Evolutionary conservation across 2,113 vertebrate species (phyloP).

Genomic region (Perccottus glenii): DNA sequence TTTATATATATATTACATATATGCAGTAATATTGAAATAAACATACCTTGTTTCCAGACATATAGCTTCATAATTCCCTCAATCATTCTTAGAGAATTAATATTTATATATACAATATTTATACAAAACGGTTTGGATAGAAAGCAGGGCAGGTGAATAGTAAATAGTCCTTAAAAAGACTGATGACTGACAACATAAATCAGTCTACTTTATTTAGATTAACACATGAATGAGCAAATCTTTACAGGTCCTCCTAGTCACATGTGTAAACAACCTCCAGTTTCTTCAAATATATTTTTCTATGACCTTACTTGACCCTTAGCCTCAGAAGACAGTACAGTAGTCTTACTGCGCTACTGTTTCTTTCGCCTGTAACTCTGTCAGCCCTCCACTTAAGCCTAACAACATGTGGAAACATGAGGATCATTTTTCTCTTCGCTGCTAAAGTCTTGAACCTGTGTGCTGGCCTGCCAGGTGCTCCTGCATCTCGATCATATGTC

Average conservation of each 20-base stretch:
- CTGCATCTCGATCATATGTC: conserved; percentile 60
- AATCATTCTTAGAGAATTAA: conserved; percentile 44
- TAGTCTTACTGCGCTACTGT: background rate
- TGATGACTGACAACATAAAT: conserved; percentile 25
- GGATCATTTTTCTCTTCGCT: conserved; percentile 61
- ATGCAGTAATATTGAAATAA: conserved; percentile 10
- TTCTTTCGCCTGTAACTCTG: background rate
- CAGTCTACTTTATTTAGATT: background rate
- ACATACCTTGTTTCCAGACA: conserved; percentile 44
- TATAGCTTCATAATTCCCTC: conserved; percentile 31
- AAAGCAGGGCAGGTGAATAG: conserved; percentile 23
- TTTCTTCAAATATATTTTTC: background rate
- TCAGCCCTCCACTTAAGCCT: conserved; percentile 11
- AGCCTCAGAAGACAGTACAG: background rate
- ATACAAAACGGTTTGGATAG: conserved; percentile 56
- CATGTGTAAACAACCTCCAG: background rate
- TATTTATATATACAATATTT: conserved; percentile 30
- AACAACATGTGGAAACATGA: conserved; percentile 20
- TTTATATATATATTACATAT: background rate
- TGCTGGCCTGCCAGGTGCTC: conserved; percentile 46
- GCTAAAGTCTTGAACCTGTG: conserved; percentile 57
- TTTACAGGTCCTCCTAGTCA: background rate
- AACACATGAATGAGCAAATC: conserved; percentile 12
- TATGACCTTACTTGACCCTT: conserved; percentile 5
- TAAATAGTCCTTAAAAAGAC: conserved; percentile 30